These are phyloP conservation scores for Beris morrisii DNA, from an alignment of 2,888 invertebrate genomes.

Conservation along the genomic window DNA sequence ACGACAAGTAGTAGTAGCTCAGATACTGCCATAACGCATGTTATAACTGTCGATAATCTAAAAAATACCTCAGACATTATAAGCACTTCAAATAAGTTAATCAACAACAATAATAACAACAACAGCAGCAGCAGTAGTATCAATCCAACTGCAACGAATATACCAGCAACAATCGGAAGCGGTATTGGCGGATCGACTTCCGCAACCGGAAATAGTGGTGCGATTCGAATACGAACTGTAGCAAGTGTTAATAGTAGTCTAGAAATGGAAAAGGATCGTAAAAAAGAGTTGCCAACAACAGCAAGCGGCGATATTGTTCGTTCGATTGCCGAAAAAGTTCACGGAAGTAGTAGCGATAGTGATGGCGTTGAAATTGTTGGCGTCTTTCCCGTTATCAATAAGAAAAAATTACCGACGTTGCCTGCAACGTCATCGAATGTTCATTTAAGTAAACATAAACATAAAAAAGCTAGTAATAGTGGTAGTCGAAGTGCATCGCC, in stretches of 20 bases:
- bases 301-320: not conserved
- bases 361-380: constrained; percentile 55
- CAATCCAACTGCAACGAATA: not conserved
- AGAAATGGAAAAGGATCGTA: constrained; percentile 13
- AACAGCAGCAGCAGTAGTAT: not conserved
- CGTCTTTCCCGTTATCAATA: constrained; percentile 45
- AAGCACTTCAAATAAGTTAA: constrained; percentile 51
- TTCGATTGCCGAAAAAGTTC: constrained; percentile 22
- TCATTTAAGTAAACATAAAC: constrained; percentile 27
- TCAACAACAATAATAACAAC: constrained; percentile 29
- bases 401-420: constrained; percentile 22
- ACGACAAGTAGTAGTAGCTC: constrained; percentile 27
- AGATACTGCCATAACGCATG: constrained; percentile 45
- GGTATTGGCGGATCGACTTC: not conserved
- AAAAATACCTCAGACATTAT: constrained; percentile 52
- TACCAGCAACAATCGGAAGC: not conserved
- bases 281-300: not conserved
- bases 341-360: constrained; percentile 53
- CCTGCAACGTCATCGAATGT: not conserved
- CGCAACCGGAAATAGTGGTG: constrained; percentile 16
- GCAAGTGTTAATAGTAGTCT: constrained; percentile 38
- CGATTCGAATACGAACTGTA: constrained; percentile 37
- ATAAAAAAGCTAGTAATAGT: constrained; percentile 28
- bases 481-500: constrained; percentile 32
- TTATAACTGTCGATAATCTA: constrained; percentile 53